Conservation (phyloP, 2,113 vertebrate genomes). For the Pavo muticus region DNA sequence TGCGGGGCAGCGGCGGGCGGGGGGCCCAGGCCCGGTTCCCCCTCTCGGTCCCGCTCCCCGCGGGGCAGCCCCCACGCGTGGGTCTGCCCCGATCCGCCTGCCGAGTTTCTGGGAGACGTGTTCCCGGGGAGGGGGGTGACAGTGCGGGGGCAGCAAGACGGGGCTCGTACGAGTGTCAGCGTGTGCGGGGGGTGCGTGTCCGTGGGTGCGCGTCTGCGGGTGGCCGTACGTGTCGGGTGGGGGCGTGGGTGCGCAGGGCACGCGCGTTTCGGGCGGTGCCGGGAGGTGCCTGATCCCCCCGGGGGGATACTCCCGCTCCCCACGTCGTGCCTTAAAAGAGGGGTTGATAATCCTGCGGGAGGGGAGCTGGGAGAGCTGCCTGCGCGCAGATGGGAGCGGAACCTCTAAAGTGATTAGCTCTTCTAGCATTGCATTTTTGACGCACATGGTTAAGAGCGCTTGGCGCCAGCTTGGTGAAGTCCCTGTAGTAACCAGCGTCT, state of each 20-base stretch:
- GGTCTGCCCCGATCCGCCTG: not conserved
- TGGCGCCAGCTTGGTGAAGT: constrained; percentile 80
- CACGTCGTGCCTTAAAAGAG: not conserved
- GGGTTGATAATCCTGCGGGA: constrained; percentile 48
- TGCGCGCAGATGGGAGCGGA: constrained; percentile 76
- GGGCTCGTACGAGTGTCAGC: not conserved
- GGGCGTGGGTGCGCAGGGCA: not conserved
- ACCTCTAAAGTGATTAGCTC: constrained; percentile 78
- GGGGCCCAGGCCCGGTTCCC: not conserved
- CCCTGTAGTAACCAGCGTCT: constrained; percentile 73
- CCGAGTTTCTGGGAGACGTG: not conserved
- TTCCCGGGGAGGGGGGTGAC: not conserved
- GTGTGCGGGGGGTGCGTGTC: not conserved
- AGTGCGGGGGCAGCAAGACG: not conserved
- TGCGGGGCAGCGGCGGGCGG: not conserved
- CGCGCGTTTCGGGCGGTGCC: not conserved
- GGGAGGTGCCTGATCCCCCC: not conserved
- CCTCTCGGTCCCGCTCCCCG: not conserved
- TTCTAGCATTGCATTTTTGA: constrained; percentile 79
- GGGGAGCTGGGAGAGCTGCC: constrained; percentile 45
- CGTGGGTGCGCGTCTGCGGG: not conserved
- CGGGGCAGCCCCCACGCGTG: not conserved
- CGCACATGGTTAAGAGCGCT: constrained; percentile 80
- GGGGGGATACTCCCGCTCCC: not conserved
- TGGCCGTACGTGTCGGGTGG: not conserved